phyloP scores from a whole-genome alignment of 2,797 vertebrate genomes.

The Anguilla obscura region DNA sequence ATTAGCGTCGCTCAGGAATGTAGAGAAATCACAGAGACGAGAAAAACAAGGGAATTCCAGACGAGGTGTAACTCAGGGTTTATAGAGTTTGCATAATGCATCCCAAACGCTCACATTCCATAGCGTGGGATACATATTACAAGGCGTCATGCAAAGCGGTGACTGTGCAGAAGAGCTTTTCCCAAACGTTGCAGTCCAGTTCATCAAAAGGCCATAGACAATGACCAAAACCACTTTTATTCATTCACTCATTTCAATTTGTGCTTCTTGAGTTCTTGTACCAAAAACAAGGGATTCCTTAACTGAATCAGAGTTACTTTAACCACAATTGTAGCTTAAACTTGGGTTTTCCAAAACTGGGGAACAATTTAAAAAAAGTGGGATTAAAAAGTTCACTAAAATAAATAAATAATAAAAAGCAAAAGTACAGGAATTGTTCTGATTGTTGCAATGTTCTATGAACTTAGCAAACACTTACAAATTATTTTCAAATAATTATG shows the following conservation, averaged over 20 bases:
- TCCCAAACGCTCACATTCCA: background rate
- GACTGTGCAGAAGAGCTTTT: background rate
- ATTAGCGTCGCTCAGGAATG: background rate
- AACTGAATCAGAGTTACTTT: background rate
- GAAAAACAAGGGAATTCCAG: background rate
- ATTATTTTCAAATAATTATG: background rate
- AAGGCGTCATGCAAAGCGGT: background rate
- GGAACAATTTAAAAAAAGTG: background rate
- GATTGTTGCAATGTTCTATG: background rate
- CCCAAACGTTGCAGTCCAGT: background rate
- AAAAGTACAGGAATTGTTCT: background rate
- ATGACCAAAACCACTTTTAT: conserved; percentile 6
- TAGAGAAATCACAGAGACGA: background rate
- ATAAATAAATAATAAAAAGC: background rate
- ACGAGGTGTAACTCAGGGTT: background rate
- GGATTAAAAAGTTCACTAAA: background rate
- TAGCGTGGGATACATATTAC: background rate
- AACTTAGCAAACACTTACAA: background rate
- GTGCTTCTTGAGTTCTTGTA: background rate
- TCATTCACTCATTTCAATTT: background rate
- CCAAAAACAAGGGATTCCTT: background rate
- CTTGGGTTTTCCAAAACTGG: background rate
- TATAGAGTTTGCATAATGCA: background rate
- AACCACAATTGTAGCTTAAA: background rate
- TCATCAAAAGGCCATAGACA: background rate